Conservation (phyloP, 2,888 invertebrate genomes). For the Erynnis tages region DNA sequence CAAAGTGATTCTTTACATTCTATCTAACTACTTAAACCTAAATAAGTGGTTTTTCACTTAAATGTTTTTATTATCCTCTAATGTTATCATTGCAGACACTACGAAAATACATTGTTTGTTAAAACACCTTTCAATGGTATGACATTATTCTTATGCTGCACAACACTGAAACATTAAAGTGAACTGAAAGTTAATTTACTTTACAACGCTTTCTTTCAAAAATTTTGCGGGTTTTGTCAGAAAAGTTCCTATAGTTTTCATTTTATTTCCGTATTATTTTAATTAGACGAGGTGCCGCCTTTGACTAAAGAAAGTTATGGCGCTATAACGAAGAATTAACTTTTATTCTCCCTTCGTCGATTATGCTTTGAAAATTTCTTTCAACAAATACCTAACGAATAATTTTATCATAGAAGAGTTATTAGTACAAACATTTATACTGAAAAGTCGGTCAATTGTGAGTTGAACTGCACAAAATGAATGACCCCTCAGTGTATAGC, state of each 20-base stretch:
- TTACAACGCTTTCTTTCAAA: background rate
- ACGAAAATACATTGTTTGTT: too few relatives aligned
- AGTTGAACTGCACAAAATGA: too few relatives aligned
- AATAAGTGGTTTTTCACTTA: too few relatives aligned
- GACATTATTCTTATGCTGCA: background rate
- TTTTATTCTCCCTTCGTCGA: conserved; percentile 10
- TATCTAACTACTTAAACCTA: too few relatives aligned
- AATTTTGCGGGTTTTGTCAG: background rate
- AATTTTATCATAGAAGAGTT: conserved; percentile 2
- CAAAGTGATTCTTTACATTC: too few relatives aligned
- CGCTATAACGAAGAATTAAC: conserved; percentile 6
- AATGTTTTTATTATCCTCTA: too few relatives aligned
- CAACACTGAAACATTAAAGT: background rate
- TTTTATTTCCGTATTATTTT: conserved; percentile 6
- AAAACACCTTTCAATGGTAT: too few relatives aligned
- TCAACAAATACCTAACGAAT: background rate
- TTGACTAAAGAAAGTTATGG: conserved; percentile 11
- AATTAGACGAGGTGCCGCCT: conserved; percentile 17
- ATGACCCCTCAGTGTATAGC: too few relatives aligned
- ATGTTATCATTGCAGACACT: too few relatives aligned
- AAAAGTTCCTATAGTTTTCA: conserved; percentile 12
- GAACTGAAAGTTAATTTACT: conserved; percentile 2
- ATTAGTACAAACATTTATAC: too few relatives aligned
- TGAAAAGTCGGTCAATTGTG: too few relatives aligned
- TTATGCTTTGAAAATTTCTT: conserved; percentile 15